Percentiles rank a stretch among this genome's conserved stretches.
phyloP scores from a whole-genome alignment of 2,113 vertebrate species.

The Hypomesus transpacificus region DNA sequence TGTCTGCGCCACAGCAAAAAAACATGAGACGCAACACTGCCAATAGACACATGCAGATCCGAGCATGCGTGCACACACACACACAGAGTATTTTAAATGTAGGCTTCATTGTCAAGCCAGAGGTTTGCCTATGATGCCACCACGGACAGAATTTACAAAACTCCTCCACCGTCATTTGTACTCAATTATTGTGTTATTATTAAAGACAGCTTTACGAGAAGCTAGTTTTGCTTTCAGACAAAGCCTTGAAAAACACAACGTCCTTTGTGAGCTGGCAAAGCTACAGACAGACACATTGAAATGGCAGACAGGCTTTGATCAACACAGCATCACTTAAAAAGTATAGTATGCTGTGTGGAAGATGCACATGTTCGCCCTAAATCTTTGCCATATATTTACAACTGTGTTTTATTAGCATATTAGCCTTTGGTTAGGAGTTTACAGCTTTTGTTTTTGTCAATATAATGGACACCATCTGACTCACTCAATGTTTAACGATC shows the following conservation, averaged over 20 bases:
- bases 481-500: conserved; percentile 25
- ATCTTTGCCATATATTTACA: neutral
- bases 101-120: neutral
- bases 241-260: too few species aligned
- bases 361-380: conserved; percentile 8
- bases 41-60: neutral
- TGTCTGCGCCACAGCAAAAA: neutral
- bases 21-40: too few species aligned
- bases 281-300: neutral
- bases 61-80: neutral
- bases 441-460: conserved; percentile 18
- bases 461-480: conserved; percentile 26
- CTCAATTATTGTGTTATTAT: too few species aligned
- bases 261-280: neutral
- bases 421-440: conserved; percentile 22
- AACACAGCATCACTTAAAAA: conserved; percentile 4
- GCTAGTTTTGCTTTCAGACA: too few species aligned
- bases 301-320: neutral
- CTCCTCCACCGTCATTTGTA: too few species aligned
- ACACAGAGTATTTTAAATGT: neutral
- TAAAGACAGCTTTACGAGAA: too few species aligned
- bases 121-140: neutral
- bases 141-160: too few species aligned
- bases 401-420: conserved; percentile 19
- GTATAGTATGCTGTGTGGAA: conserved; percentile 6